Conservation (phyloP, 1,140 invertebrate species). For the Ganaspis sp. region DNA sequence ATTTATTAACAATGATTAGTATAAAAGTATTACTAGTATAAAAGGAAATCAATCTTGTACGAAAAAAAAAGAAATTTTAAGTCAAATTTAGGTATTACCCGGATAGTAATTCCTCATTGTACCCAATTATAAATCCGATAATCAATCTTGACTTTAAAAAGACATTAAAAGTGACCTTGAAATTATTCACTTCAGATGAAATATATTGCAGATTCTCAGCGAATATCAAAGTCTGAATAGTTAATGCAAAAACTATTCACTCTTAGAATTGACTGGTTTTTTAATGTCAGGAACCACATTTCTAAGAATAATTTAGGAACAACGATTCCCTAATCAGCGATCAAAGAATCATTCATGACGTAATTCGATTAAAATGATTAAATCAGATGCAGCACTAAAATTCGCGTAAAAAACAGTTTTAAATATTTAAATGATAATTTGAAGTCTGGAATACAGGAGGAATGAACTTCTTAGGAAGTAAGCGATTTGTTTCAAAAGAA, state of each 20-base stretch:
- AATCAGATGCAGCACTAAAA: not conserved
- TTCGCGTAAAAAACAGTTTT: not conserved
- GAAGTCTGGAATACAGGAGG: not conserved
- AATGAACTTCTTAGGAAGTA: conserved; percentile 2
- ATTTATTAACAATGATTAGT: no score
- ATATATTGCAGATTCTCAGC: not conserved
- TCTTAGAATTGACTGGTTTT: not conserved
- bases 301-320: not conserved
- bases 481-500: not conserved
- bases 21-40: no score
- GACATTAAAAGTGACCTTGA: conserved; percentile 1
- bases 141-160: not conserved
- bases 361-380: not conserved
- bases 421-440: not conserved
- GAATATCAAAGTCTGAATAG: conserved; percentile 2
- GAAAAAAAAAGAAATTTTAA: not conserved
- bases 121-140: not conserved
- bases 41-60: not conserved
- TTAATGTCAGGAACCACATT: not conserved
- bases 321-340: not conserved
- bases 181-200: not conserved
- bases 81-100: not conserved
- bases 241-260: not conserved
- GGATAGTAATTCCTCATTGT: not conserved
- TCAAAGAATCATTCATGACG: not conserved